Evolutionary conservation across 2,797 vertebrate species (phyloP), one percentile per base, ranked within the genome.

Genomic region (Galagoides demidoff): DNA sequence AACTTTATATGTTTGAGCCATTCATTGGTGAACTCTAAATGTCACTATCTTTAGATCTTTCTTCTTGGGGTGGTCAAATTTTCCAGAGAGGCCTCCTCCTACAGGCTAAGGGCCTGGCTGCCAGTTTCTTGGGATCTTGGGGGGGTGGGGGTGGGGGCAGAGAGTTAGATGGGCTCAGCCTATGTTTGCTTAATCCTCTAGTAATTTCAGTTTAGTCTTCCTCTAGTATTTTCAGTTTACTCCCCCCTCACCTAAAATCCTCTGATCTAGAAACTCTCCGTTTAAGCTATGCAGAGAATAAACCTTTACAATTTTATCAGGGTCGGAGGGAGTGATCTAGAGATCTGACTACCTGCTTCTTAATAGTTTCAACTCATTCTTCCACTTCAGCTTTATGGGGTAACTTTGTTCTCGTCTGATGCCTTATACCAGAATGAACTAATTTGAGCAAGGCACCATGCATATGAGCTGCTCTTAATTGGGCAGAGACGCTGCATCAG

Each of bases 241-340:
- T 52, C 49, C 34, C 25, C 81, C 19, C 5, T 89, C 23, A 19
- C 59, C 77, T 63, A 34, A 12, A 55, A 55, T 55, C 7, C 27
- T 45, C 29, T 7, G 45, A 52, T 66, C 27, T 11, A 71, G 59
- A 85, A 49, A 77, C 11, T 23, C 64, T 84, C 52, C 79, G 37
- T 81, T 85, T 83, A 89, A 91, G 79, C 70, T 66, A 19, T 49
- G n/a, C n/a, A 92, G 85, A 91, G 23, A 85, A 83, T 66, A 78
- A 93, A 86, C 64, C 25, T 57, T 37, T 31, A 70, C 39, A 66
- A 85, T 64, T 85, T 57, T 59, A 2, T 45, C 39, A n/a, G 64
- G 52, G 14, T 45, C 0, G 7, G 55, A 37, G 37, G 14, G 34
- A 89, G 13, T 20, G 29, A 70, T 70, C 57, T 83, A 55, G 52